Conservation (phyloP, 2,797 vertebrate genomes). For the Melanotaenia parkinsoni region DNA sequence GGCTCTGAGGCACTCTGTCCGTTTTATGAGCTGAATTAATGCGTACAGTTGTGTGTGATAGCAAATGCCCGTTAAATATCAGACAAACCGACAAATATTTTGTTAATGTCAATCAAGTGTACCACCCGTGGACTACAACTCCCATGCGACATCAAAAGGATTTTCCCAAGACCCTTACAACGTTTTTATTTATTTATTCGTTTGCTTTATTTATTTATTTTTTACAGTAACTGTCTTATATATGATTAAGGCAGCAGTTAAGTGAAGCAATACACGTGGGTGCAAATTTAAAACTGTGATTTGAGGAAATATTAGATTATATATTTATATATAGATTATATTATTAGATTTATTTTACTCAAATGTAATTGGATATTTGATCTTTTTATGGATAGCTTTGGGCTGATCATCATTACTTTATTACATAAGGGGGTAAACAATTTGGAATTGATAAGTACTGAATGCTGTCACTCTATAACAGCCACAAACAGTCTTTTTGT, state of each 20-base stretch:
- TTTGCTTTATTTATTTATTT: too few relatives aligned
- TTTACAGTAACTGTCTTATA: slow-evolving; percentile 28
- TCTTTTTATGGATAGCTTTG: not conserved
- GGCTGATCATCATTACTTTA: not conserved
- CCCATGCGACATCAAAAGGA: slow-evolving; percentile 38
- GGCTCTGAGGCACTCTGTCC: accelerated
- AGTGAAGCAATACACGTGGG: not conserved
- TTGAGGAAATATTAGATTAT: not conserved
- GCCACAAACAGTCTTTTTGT: not conserved
- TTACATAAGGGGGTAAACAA: not conserved
- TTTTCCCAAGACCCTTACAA: not conserved
- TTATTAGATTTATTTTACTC: not conserved
- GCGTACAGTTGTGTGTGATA: accelerated
- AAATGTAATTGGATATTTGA: too few relatives aligned
- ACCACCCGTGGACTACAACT: slow-evolving; percentile 66
- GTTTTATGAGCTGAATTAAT: accelerated
- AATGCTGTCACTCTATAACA: not conserved
- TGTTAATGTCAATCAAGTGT: not conserved
- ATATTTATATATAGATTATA: too few relatives aligned
- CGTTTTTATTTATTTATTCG: not conserved
- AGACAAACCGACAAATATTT: not conserved
- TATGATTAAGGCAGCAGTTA: not conserved
- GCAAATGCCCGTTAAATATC: not conserved
- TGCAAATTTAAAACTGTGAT: not conserved
- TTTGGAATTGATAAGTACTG: not conserved